Base-by-base conservation (phyloP, 2,888 invertebrate genomes). In the Eristalinus aeneus region DNA sequence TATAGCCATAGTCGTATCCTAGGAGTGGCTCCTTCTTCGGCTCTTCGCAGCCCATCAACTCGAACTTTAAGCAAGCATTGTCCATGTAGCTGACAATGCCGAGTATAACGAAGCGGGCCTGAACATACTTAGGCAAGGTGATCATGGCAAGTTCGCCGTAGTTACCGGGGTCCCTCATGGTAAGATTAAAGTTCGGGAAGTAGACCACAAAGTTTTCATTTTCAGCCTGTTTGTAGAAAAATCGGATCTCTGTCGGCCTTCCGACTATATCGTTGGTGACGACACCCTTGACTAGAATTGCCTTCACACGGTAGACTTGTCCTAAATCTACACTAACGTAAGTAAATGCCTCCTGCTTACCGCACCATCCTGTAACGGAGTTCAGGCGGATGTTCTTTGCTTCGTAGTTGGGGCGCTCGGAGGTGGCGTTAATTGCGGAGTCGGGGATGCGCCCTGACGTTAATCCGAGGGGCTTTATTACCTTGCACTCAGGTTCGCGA, bases 111-210 rank as follows among this genome's bases (percentile, higher is more conserved):
- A 98, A 98, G 90, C 98, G 94, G 0, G 98, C 98, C 92, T 97
- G 96, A 0, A 99, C 97, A 89, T 97, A 98, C 92, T 98, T 97
- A 0, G 98, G 98, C 71, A 99, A 91, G 0, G 98, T 97, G 88
- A 99, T 98, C 96, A 98, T 98, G 0, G 98, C 98, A 74, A 99
- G 93, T 93, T 98, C 98, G 73, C 98, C 98, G 90, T 98, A 99
- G 92, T 98, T 97, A 90, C 98, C 98, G n/a, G 98, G 98, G 92
- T 98, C 98, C 89, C 98, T 94, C 96, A 97, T 97, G 0, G 98
- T 98, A 63, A 98, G 93, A 92, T 98, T 98, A 92, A 98, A 98
- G 91, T 98, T 98, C 64, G 98, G 98, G 94, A 98, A 98, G 90
- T 98, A 98, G 0, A 98, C 98, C 3, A 98, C 98, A 90, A 98